These are phyloP conservation scores for Otocyon megalotis DNA, from an alignment of 2,113 vertebrate genomes.

Conservation along the genomic window DNA sequence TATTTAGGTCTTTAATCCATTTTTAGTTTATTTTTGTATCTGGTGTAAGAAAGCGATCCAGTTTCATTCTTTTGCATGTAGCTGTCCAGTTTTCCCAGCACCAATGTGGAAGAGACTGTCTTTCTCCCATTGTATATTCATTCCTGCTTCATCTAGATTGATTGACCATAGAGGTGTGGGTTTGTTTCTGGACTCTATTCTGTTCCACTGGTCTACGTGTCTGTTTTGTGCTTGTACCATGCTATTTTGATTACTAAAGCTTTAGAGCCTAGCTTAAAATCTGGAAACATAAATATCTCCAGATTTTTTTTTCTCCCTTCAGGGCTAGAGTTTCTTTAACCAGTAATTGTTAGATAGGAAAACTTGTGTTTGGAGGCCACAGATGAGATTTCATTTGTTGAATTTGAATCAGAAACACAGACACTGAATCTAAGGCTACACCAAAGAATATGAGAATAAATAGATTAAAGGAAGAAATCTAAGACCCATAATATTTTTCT, in stretches of 20 bases:
- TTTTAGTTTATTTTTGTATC: not conserved
- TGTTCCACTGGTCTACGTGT: not conserved
- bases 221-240: not conserved
- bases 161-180: not conserved
- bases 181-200: not conserved
- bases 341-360: not conserved
- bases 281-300: not conserved
- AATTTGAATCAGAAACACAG: constrained; percentile 2
- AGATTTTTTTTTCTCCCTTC: not conserved
- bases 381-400: not conserved
- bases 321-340: not conserved
- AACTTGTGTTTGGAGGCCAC: not conserved
- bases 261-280: not conserved
- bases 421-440: not conserved
- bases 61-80: not conserved
- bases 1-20: not conserved
- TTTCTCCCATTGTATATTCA: not conserved
- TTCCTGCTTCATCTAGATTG: not conserved
- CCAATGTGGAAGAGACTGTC: not conserved
- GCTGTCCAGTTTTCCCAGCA: not conserved
- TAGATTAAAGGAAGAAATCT: not conserved
- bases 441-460: constrained; percentile 13
- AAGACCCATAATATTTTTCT: not conserved
- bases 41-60: not conserved
- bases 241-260: not conserved